Evolutionary conservation across 2,888 invertebrate species (phyloP), one percentile per base, ranked within the genome.

Genomic region (Imbricaverruca yamaguchii): DNA sequence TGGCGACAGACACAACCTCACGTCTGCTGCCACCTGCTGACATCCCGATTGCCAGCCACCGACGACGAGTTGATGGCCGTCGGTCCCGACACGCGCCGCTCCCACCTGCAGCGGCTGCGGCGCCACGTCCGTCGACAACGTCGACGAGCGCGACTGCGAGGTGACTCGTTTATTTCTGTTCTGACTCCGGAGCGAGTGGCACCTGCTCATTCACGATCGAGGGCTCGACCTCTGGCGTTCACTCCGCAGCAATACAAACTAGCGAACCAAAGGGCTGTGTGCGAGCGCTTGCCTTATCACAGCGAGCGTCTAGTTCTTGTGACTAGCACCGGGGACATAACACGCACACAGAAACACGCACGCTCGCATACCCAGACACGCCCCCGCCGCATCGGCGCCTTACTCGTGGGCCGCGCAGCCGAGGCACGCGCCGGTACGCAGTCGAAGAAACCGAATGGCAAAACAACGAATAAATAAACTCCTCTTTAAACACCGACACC

Each of bases 391-490:
- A 65, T 6, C 15, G 69, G 53, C 10, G n/a, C n/a, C 65, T 15
- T 8, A 9, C 65, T 9, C 15, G n/a, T 15, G 15, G 53, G 13
- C 11, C 39, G n/a, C 18, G n/a, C n/a, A n/a, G n/a, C n/a, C n/a
- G n/a, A n/a, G n/a, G n/a, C n/a, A n/a, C n/a, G n/a, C n/a, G n/a
- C n/a, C n/a, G n/a, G n/a, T n/a, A n/a, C n/a, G n/a, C n/a, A n/a
- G n/a, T n/a, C n/a, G n/a, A 74, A n/a, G 53, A 74, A 74, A 74
- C 69, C 69, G 53, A 74, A 74, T 74, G 69, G 69, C 69, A 74
- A 65, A 74, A 74, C 69, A 74, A 74, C 69, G 69, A 74, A 74
- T 74, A 74, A 74, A 74, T 74, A 74, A 74, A 74, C 69, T 74
- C 69, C 53, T 74, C 53, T 53, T 74, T 74, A 53, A 53, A 39